These are phyloP conservation scores for Genyomyrus donnyi DNA, from an alignment of 2,113 vertebrate species.

Conservation along the genomic window DNA sequence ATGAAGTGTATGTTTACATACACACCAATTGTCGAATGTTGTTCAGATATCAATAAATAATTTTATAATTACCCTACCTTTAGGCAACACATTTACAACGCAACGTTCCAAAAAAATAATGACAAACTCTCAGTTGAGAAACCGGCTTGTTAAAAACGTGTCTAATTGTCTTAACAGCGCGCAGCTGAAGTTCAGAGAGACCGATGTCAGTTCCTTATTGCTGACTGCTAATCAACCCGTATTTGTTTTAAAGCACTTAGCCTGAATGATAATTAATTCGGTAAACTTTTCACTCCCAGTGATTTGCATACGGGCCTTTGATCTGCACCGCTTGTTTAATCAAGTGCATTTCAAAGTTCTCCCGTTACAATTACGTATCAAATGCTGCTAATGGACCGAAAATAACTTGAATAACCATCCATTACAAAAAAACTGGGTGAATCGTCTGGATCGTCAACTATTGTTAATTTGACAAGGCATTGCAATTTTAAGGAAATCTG, in stretches of 20 bases:
- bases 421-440: slow-evolving; percentile 5
- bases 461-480: neutral
- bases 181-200: slow-evolving; percentile 38
- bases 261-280: slow-evolving; percentile 62
- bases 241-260: slow-evolving; percentile 48
- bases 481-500: neutral
- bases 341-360: slow-evolving; percentile 57
- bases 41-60: neutral
- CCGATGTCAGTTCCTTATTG: slow-evolving; percentile 55
- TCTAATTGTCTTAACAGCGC: slow-evolving; percentile 10
- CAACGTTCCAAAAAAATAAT: neutral
- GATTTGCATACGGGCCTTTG: slow-evolving; percentile 57
- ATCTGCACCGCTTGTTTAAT: slow-evolving; percentile 56
- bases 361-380: slow-evolving; percentile 60
- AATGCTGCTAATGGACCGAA: slow-evolving; percentile 59
- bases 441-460: neutral
- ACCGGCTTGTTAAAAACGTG: neutral
- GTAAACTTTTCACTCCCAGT: slow-evolving; percentile 59
- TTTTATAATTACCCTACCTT: neutral
- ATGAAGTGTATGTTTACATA: neutral
- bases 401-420: slow-evolving; percentile 50
- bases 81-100: neutral
- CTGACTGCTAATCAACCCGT: slow-evolving; percentile 54
- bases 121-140: neutral
- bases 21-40: neutral